Evolutionary conservation across 2,888 invertebrate species (phyloP), one percentile per base, ranked within the genome.

Genomic region (Altica lythri): DNA sequence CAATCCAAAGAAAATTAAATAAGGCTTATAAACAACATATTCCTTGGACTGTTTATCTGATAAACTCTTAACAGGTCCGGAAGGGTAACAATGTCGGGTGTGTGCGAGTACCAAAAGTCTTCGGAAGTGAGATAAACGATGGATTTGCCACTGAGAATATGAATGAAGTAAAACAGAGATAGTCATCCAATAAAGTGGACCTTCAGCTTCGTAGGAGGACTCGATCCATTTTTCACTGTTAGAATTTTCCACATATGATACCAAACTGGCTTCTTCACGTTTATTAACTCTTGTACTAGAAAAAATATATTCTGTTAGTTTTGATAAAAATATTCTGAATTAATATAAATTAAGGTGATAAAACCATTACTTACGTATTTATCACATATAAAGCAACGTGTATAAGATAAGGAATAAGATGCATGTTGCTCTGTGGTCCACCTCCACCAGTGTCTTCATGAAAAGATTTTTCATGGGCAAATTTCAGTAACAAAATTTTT

Each of bases 391-490:
- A 86, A 13, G 94, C 92, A 85, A 95, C 94, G 75, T 97, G 96
- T 59, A 92, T 80, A 50, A 97, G 81, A 73, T 96, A 96, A 5
- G 97, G 97, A 59, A 96, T 86, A 69, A 98, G 86, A 79, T 97
- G 95, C 89, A 97, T 90, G 79, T 97, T 97, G 61, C 95, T 95
- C 71, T 96, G 94, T 9, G 95, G 92, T 1, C 96, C 97, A 67
- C 95, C 95, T 62, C 95, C 99, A 12, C 97, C 96, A 1, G 95
- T 94, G 78, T 98, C 97, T 74, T 95, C 95, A 75, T 96, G 95
- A 82, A 98, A 98, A 57, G 93, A 92, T 73, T 92, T 92, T 67
- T 95, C 96, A 75, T 91, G 89, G 0, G 96, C 92, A 79, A 97
- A 96, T 52, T 95, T 83, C 67, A 90, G 74, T 55, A 98, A 77